Conservation (phyloP, 1,140 invertebrate genomes). For the Parasteatoda tepidariorum region DNA sequence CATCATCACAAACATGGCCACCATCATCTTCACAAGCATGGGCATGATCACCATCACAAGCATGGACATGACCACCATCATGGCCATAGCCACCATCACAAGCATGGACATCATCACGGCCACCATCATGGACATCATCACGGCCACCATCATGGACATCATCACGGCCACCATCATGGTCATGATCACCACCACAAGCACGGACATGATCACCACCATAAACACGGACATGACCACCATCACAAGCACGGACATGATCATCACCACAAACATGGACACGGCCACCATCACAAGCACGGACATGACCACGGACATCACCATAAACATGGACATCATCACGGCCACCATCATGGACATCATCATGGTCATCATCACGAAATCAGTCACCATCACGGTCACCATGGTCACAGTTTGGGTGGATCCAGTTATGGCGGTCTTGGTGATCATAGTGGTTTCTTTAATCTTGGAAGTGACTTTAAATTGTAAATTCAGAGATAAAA, state of each 20-base stretch:
- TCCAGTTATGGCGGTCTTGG: conserved; percentile 46
- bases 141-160: not conserved
- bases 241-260: not conserved
- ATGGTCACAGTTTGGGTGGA: conserved; percentile 1
- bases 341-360: not conserved
- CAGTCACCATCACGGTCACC: not conserved
- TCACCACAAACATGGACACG: not conserved
- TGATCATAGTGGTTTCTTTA: conserved; percentile 15
- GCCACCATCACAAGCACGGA: not conserved
- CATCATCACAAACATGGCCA: not conserved
- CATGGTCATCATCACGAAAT: not conserved
- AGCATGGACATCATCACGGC: not conserved
- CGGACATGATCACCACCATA: not conserved
- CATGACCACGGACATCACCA: not conserved
- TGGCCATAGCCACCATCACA: not conserved
- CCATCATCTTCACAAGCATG: not conserved
- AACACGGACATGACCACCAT: not conserved
- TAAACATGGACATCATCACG: not conserved
- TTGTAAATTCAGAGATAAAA: not conserved
- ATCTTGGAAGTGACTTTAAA: conserved; percentile 27
- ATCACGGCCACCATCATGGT: not conserved
- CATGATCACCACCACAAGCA: not conserved
- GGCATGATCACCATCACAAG: not conserved
- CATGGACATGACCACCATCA: not conserved
- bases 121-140: not conserved